Evolutionary conservation across 2,888 invertebrate genomes (phyloP), one percentile per base, ranked within the genome.

Genomic region (Chydorus sphaericus): DNA sequence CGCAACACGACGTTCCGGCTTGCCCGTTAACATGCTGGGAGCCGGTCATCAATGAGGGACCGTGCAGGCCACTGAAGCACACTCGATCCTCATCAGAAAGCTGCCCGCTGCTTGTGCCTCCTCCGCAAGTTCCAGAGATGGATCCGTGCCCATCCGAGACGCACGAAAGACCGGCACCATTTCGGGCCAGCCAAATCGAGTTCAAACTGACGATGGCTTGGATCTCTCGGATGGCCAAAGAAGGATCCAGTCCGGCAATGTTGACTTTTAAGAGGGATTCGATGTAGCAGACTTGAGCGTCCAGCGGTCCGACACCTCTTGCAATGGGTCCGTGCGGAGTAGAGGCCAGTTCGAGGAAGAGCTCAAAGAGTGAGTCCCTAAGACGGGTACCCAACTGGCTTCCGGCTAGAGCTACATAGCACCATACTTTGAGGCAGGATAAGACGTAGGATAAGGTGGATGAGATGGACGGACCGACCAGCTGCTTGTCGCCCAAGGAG

Each of bases 251-350:
- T 61, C 80, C 79, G 20, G 77, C 75, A 65, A 81, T 83, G 62
- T 81, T 77, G 7, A 80, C 73, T 63, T 79, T 76, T 14, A 80
- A 70, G 59, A 85, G 69, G 50, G 80, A 77, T 52, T 80, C 80
- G 28, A 85, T 71, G 57, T 85, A 73, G 65, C 80, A 80, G 66
- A 81, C 83, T 66, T 86, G 80, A 54, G 85, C 80, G 77, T 85
- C 80, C 64, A 88, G 69, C 59, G 85, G 82, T 59, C 73, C 72
- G 28, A 68, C 65, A 29, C 68, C 64, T 52, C 65, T 63, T 26
- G 68, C 64, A 57, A 72, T 68, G 30, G 71, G 66, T 30, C 70
- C 71, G 48, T 26, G 30, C 16, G 31, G 51, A 11, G 44, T 26
- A n/a, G 18, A 29, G 37, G 29, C 26, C 16, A 57, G 54, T 23